Evolutionary conservation across 2,888 invertebrate species (phyloP).

Genomic region (Thysanoteuthis rhombus): DNA sequence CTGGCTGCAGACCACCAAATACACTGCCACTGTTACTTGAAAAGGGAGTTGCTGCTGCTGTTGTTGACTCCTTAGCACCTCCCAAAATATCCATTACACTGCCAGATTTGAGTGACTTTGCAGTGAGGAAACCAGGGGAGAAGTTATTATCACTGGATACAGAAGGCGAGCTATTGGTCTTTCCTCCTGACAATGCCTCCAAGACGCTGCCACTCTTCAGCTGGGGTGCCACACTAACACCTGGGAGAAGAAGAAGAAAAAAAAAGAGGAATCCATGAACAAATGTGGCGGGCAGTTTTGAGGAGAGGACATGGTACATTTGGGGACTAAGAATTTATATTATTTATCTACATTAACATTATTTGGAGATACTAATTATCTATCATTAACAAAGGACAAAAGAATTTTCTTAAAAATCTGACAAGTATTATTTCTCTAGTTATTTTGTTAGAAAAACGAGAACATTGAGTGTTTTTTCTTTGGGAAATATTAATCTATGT

Average conservation of each 20-base stretch:
- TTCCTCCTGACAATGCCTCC: conserved; percentile 29
- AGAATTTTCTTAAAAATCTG: no score
- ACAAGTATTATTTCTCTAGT: no score
- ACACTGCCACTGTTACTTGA: conserved; percentile 15
- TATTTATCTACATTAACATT: no score
- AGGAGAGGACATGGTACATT: no score
- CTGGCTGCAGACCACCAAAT: conserved; percentile 38
- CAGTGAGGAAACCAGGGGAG: conserved; percentile 41
- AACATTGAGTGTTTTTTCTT: no score
- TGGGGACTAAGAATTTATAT: no score
- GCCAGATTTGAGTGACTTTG: conserved; percentile 38
- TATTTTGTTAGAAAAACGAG: no score
- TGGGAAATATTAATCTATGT: no score
- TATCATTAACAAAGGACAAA: no score
- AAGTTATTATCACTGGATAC: conserved; percentile 14
- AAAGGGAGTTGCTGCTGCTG: not conserved
- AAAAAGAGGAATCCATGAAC: not conserved
- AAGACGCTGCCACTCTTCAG: conserved; percentile 35
- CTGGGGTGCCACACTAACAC: conserved; percentile 34
- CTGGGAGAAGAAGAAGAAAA: not conserved
- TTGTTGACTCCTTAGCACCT: not conserved
- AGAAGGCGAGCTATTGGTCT: not conserved
- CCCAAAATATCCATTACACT: conserved; percentile 47
- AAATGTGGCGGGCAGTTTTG: not conserved
- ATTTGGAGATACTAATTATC: no score